Evolutionary conservation across 2,797 vertebrate species (phyloP).

Genomic region (Sebastes taczanowskii): DNA sequence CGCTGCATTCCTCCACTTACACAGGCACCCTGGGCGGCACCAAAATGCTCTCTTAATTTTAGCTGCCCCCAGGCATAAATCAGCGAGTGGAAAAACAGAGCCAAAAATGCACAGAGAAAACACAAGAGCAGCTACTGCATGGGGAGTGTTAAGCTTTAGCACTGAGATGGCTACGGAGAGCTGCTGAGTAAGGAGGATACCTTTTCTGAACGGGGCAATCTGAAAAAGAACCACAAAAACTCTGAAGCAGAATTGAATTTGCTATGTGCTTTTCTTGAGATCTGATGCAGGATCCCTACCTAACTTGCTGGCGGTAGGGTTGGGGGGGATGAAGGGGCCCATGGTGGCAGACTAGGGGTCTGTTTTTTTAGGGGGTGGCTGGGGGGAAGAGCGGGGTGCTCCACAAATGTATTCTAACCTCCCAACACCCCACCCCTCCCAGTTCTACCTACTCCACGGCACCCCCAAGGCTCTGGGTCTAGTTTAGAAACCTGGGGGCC

Average conservation of each 20-base stretch:
- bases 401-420: slow-evolving; percentile 78
- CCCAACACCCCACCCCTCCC: slow-evolving; percentile 68
- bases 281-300: slow-evolving; percentile 9
- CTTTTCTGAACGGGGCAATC: slow-evolving; percentile 45
- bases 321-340: slow-evolving; percentile 45
- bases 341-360: slow-evolving; percentile 59
- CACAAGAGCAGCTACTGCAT: slow-evolving; percentile 64
- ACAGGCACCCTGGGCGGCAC: slow-evolving; percentile 82
- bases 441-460: slow-evolving; percentile 63
- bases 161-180: slow-evolving; percentile 28
- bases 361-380: slow-evolving; percentile 71
- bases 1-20: slow-evolving; percentile 78
- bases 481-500: slow-evolving; percentile 78
- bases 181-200: slow-evolving; percentile 36
- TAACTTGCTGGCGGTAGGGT: slow-evolving; percentile 22
- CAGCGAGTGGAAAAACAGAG: slow-evolving; percentile 83
- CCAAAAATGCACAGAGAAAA: slow-evolving; percentile 83
- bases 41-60: slow-evolving; percentile 84
- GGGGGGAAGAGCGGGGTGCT: slow-evolving; percentile 47
- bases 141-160: slow-evolving; percentile 62
- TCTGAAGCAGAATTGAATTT: slow-evolving; percentile 15
- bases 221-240: slow-evolving; percentile 13
- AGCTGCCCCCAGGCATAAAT: slow-evolving; percentile 83
- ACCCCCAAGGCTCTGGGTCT: slow-evolving; percentile 79
- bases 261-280: slow-evolving; percentile 32